Evolutionary conservation across 2,113 vertebrate species (phyloP), one percentile per base, ranked within the genome.

Genomic region (Oryzias celebensis): DNA sequence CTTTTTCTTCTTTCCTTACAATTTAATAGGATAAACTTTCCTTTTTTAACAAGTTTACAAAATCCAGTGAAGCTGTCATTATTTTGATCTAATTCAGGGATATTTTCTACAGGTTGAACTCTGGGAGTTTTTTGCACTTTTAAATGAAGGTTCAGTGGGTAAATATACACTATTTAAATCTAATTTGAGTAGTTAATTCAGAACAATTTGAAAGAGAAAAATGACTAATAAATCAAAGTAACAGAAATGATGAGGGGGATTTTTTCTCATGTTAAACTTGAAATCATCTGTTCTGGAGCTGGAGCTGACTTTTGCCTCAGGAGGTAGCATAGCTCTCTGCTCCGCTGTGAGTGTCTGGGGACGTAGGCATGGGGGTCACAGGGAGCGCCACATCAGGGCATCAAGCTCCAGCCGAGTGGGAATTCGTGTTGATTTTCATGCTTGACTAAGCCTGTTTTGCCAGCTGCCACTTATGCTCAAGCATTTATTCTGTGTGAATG

Each of bases 401-500:
- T 73, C 52, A 16, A 80, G 84, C 84, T 88, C 63, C 82, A 85
- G 73, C 61, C 72, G 64, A 77, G 80, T 81, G 81, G 68, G 80
- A 75, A 85, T 85, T 83, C 71, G 75, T 80, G 83, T 88, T 81
- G 80, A 82, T 89, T 84, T 85, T 89, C 85, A 85, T 70, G 87
- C 83, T 75, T 73, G 78, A 63, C 83, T 87, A 65, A 71, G 50
- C 59, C 72, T 84, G 83, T 89, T 87, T 91, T 81, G 83, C 84
- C 88, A 90, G 87, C 88, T 90, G 89, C 83, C 81, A 84, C 80
- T 86, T 85, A 79, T 74, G 80, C 69, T 78, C 77, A 86, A 78
- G 81, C 78, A 71, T 78, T 76, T 67, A 75, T 78, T 80, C 76
- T 81, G 78, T 75, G 43, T 77, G 76, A 68, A 66, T 67, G 54